phyloP scores from a whole-genome alignment of 2,888 invertebrate genomes.

The Machimus rusticus region DNA sequence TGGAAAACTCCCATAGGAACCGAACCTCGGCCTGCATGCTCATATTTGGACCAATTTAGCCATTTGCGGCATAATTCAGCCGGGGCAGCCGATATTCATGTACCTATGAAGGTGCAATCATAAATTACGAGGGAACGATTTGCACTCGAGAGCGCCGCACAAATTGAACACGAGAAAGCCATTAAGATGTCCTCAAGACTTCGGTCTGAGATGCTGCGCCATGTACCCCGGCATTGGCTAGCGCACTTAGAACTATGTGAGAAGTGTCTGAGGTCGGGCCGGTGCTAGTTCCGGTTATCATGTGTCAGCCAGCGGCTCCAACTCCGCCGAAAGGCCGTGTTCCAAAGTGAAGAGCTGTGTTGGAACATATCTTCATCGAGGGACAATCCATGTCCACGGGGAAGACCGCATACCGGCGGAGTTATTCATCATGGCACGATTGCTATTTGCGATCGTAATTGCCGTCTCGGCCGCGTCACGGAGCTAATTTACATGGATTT shows the following conservation, averaged over 20 bases:
- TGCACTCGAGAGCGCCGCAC: conserved; percentile 45
- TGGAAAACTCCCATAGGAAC: not conserved
- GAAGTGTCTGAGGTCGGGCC: not conserved
- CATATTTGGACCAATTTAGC: conserved; percentile 43
- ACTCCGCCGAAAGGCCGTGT: not conserved
- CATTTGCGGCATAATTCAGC: conserved; percentile 42
- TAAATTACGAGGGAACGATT: conserved; percentile 42
- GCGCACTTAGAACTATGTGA: conserved; percentile 18
- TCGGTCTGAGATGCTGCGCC: not conserved
- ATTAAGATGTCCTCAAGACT: conserved; percentile 42
- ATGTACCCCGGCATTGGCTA: not conserved
- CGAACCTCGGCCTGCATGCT: not conserved
- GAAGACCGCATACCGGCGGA: not conserved
- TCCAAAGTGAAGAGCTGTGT: conserved; percentile 24
- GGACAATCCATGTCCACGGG: conserved; percentile 2
- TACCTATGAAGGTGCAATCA: conserved; percentile 40
- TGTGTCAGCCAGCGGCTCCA: conserved; percentile 19
- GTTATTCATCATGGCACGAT: conserved; percentile 31
- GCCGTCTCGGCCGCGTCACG: conserved; percentile 23
- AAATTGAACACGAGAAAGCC: conserved; percentile 45
- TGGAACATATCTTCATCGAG: conserved; percentile 32
- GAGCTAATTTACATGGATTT: conserved; percentile 30
- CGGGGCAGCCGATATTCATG: conserved; percentile 27
- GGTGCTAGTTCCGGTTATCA: conserved; percentile 39
- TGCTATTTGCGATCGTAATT: conserved; percentile 26